Evolutionary conservation across 2,113 vertebrate species (phyloP).

Genomic region (Oplegnathus fasciatus): DNA sequence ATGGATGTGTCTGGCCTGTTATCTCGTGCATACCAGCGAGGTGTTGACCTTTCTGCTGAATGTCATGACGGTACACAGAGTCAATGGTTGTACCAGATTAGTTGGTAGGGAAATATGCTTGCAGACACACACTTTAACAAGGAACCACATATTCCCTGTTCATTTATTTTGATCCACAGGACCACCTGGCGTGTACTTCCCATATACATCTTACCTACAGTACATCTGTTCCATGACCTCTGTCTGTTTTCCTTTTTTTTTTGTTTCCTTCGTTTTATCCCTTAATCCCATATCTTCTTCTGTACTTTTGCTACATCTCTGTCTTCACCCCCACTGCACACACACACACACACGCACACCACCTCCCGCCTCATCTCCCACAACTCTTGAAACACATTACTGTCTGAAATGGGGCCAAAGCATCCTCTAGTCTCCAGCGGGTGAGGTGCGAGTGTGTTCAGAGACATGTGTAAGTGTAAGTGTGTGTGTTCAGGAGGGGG

Average conservation of each 20-base stretch:
- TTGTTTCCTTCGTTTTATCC: background rate
- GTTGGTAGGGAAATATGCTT: constrained; percentile 28
- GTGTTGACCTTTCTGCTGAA: constrained; percentile 77
- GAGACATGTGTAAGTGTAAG: constrained; percentile 39
- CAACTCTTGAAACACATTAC: constrained; percentile 68
- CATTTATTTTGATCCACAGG: constrained; percentile 4
- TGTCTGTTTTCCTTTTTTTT: background rate
- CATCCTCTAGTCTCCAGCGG: constrained; percentile 70
- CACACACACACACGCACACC: constrained; percentile 1
- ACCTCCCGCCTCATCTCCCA: constrained; percentile 32
- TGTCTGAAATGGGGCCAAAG: constrained; percentile 81
- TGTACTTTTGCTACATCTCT: constrained; percentile 14
- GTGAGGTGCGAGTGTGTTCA: constrained; percentile 60
- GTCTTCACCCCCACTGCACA: background rate
- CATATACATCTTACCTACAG: background rate
- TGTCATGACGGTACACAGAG: constrained; percentile 60
- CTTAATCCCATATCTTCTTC: constrained; percentile 10
- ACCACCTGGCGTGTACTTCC: background rate
- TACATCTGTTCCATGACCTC: constrained; percentile 3
- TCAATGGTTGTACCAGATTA: constrained; percentile 57
- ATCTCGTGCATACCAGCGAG: constrained; percentile 66
- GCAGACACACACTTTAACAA: constrained; percentile 16
- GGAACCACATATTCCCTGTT: background rate
- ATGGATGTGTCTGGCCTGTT: constrained; percentile 61
- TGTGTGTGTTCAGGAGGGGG: constrained; percentile 41